These are phyloP conservation scores for Hanleya hanleyi DNA, from an alignment of 2,888 invertebrate species.

Conservation along the genomic window DNA sequence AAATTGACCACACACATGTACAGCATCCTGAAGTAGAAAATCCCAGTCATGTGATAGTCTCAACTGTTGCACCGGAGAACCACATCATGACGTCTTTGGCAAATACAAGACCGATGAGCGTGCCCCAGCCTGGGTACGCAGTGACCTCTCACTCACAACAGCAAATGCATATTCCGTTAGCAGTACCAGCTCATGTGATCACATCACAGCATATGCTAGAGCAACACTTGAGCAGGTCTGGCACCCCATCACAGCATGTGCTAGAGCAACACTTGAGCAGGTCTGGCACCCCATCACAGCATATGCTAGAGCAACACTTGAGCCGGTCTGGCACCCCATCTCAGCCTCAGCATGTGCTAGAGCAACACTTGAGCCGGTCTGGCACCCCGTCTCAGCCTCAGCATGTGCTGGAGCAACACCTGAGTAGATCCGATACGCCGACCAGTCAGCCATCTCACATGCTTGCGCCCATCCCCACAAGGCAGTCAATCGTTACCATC, in stretches of 20 bases:
- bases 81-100: neutral
- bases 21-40: neutral
- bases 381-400: too few relatives aligned
- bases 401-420: neutral
- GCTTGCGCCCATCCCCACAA: neutral
- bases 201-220: neutral
- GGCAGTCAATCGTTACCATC: neutral
- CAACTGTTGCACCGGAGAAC: neutral
- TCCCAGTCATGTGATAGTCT: neutral
- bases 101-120: neutral
- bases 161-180: neutral
- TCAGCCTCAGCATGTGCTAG: neutral
- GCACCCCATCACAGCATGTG: too few relatives aligned
- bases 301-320: neutral
- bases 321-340: neutral
- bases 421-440: neutral
- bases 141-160: neutral
- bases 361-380: neutral
- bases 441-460: neutral
- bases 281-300: too few relatives aligned
- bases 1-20: too few relatives aligned
- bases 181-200: neutral
- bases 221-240: neutral
- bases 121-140: neutral
- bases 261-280: too few relatives aligned